Evolutionary conservation across 2,797 vertebrate species (phyloP).

Genomic region (Myotis pilosus): DNA sequence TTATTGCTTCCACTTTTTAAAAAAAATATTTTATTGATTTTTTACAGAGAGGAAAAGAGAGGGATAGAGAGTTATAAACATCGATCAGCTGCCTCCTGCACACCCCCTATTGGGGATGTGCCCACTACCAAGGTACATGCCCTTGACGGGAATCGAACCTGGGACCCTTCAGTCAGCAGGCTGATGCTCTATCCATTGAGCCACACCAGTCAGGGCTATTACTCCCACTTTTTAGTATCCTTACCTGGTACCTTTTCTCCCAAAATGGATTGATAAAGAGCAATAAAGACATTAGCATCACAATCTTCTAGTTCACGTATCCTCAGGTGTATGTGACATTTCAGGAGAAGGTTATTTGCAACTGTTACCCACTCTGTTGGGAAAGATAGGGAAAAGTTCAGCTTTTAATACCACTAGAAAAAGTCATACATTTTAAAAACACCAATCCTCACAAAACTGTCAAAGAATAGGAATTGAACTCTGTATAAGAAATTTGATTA

Average conservation of each 20-base stretch:
- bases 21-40: too few species aligned
- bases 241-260: constrained; percentile 96
- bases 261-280: constrained; percentile 92
- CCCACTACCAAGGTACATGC: too few species aligned
- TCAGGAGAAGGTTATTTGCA: constrained; percentile 92
- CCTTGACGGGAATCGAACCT: too few species aligned
- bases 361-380: constrained; percentile 91
- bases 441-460: not conserved
- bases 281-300: constrained; percentile 90
- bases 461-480: not conserved
- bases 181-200: too few species aligned
- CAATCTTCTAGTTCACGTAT: constrained; percentile 90
- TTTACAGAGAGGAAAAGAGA: too few species aligned
- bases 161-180: too few species aligned
- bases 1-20: not conserved
- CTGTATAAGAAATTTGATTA: not conserved
- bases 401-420: constrained; percentile 16
- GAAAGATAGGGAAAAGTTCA: constrained; percentile 46
- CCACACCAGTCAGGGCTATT: too few species aligned
- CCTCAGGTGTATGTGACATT: constrained; percentile 88
- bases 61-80: too few species aligned
- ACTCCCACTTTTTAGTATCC: constrained; percentile 19
- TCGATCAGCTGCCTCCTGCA: too few species aligned
- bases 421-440: not conserved
- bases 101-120: too few species aligned